Evolutionary conservation across 2,888 invertebrate species (phyloP).

Genomic region (Odontothrips loti): DNA sequence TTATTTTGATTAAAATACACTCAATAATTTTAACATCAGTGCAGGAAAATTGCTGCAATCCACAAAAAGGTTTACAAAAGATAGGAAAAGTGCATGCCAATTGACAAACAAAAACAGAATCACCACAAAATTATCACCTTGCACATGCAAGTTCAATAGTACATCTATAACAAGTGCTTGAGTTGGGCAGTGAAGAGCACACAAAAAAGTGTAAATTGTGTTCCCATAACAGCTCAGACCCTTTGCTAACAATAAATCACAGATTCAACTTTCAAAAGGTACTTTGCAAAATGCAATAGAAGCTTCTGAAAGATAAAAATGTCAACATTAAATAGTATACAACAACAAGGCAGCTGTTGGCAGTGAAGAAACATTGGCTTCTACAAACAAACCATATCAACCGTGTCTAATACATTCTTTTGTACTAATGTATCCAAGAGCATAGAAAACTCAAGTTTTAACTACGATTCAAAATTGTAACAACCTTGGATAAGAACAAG

Average conservation of each 20-base stretch:
- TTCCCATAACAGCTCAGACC: neutral
- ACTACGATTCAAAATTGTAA: neutral
- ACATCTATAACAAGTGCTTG: neutral
- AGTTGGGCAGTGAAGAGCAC: slow-evolving; percentile 17
- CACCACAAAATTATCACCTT: slow-evolving; percentile 3
- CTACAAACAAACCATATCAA: neutral
- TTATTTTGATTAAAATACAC: neutral
- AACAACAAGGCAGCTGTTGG: neutral
- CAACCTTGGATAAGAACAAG: neutral
- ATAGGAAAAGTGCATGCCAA: neutral
- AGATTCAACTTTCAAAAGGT: slow-evolving; percentile 16
- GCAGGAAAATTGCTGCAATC: neutral
- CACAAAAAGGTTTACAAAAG: neutral
- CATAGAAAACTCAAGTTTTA: neutral
- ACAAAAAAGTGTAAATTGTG: neutral
- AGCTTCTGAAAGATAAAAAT: slow-evolving; percentile 18
- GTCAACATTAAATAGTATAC: neutral
- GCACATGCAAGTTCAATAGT: neutral
- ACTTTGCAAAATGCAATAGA: slow-evolving; percentile 1
- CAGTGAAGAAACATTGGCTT: neutral
- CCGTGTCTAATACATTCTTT: neutral
- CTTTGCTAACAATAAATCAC: slow-evolving; percentile 3
- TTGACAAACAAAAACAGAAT: neutral
- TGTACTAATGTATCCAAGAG: neutral
- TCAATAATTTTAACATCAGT: neutral